These are phyloP conservation scores for Gibbula magus DNA, from an alignment of 2,888 invertebrate genomes.

Conservation along the genomic window DNA sequence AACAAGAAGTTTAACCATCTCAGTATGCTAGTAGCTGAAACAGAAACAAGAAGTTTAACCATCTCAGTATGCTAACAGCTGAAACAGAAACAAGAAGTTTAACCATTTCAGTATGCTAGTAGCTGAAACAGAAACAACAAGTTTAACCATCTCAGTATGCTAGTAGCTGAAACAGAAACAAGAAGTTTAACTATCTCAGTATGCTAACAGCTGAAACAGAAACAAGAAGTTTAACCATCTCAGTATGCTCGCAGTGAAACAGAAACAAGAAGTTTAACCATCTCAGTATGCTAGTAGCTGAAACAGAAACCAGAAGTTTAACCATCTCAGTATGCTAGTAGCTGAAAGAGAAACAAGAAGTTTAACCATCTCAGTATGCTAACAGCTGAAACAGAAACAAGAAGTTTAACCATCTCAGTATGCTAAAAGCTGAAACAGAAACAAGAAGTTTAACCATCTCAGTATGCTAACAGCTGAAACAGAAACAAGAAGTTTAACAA, in stretches of 20 bases:
- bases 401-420: not conserved
- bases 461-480: conserved; percentile 44
- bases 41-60: not conserved
- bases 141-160: too few relatives aligned
- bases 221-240: conserved; percentile 78
- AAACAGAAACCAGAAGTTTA: not conserved
- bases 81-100: conserved; percentile 50
- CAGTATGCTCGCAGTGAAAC: conserved; percentile 83
- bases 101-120: conserved; percentile 85
- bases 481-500: conserved; percentile 76
- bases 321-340: not conserved
- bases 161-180: too few relatives aligned
- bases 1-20: not conserved
- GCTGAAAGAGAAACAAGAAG: conserved; percentile 56
- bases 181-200: not conserved
- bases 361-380: conserved; percentile 82
- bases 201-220: conserved; percentile 43
- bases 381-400: conserved; percentile 80
- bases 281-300: too few relatives aligned
- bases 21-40: too few relatives aligned
- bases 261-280: not conserved
- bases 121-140: conserved; percentile 76
- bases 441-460: not conserved
- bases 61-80: conserved; percentile 39
- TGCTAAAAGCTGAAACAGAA: too few relatives aligned